A percentile compares a stretch with the other conserved stretches of the same genome.
phyloP scores from a whole-genome alignment of 2,113 vertebrate genomes.

The Tympanuchus pallidicinctus region DNA sequence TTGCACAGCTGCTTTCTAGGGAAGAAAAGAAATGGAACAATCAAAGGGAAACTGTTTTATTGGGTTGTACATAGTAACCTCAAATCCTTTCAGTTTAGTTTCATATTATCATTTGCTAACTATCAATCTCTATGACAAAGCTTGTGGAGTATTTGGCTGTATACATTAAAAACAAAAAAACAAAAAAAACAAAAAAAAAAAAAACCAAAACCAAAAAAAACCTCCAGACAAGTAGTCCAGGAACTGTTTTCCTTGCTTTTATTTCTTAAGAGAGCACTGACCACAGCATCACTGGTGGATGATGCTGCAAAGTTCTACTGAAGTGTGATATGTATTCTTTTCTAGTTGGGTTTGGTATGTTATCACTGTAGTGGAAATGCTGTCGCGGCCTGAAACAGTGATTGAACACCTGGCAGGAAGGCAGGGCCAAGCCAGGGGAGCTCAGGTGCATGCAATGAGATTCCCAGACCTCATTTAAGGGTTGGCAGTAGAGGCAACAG shows the following conservation, averaged over 20 bases:
- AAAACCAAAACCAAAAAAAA: too few species aligned
- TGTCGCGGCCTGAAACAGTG: too few species aligned
- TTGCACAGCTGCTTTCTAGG: conserved; percentile 22
- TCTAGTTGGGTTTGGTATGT: neutral
- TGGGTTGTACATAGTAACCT: neutral
- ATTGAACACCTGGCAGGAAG: too few species aligned
- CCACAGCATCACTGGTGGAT: neutral
- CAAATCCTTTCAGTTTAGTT: neutral
- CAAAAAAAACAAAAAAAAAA: neutral
- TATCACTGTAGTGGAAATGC: too few species aligned
- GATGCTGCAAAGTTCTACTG: neutral
- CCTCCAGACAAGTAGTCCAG: neutral
- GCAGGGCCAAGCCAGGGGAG: too few species aligned
- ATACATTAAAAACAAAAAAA: neutral
- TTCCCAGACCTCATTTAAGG: too few species aligned
- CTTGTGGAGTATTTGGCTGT: neutral
- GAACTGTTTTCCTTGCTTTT: neutral
- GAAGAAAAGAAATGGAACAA: neutral
- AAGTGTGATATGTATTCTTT: neutral
- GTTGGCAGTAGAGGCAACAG: too few species aligned
- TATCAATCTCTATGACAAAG: neutral
- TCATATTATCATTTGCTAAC: neutral
- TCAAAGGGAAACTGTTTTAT: neutral
- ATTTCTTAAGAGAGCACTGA: neutral
- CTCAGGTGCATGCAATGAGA: too few species aligned